Evolutionary conservation across 2,113 vertebrate species (phyloP).

Genomic region (Rynchops niger): DNA sequence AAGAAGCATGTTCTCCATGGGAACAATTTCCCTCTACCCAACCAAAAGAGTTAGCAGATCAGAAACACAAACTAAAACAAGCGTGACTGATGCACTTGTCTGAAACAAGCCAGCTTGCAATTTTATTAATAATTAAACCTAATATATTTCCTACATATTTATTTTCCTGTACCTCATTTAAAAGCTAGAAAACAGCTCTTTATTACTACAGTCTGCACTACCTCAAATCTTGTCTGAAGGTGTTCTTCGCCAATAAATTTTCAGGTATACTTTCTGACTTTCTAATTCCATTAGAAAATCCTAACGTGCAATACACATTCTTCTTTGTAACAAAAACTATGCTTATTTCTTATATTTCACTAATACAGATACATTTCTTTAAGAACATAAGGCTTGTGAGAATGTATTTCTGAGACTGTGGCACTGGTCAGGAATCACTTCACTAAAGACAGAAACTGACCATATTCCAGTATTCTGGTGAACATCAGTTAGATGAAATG

Average conservation of each 20-base stretch:
- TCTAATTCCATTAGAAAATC: background rate
- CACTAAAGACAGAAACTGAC: background rate
- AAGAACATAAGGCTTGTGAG: background rate
- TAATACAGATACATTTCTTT: background rate
- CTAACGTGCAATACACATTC: background rate
- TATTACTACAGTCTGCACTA: background rate
- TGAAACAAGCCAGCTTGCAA: conserved; percentile 22
- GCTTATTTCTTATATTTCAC: background rate
- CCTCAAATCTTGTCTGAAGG: background rate
- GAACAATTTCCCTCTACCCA: background rate
- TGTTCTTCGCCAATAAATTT: background rate
- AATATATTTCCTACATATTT: background rate
- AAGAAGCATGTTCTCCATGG: background rate
- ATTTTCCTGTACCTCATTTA: background rate
- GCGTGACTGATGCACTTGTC: background rate
- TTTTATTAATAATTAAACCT: background rate
- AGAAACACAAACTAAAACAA: conserved; percentile 28
- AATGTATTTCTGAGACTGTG: background rate
- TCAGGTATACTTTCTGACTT: background rate
- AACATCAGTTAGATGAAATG: background rate
- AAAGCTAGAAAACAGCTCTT: background rate
- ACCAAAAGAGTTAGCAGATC: background rate
- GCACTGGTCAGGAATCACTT: background rate
- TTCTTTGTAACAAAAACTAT: background rate
- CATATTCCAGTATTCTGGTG: background rate